Evolutionary conservation across 2,888 invertebrate genomes (phyloP).

Genomic region (Lamellibrachia columna): DNA sequence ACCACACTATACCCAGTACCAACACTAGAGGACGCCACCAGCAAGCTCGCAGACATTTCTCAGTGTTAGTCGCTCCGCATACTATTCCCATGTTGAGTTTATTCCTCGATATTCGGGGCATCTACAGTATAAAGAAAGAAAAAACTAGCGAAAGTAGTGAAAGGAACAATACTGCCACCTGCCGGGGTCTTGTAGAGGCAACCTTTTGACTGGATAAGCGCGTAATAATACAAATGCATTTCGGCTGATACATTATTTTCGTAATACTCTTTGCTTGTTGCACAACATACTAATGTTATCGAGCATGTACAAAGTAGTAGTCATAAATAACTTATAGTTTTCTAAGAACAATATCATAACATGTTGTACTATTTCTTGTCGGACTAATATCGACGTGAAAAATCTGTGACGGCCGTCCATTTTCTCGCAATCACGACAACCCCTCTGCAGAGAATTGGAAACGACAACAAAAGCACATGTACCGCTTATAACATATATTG

Average conservation of each 20-base stretch:
- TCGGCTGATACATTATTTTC: not conserved
- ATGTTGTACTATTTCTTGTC: not conserved
- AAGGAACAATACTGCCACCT: not conserved
- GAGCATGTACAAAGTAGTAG: not conserved
- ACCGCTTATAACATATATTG: not conserved
- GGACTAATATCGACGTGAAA: not conserved
- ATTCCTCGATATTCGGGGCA: too few species aligned
- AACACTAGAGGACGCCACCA: too few species aligned
- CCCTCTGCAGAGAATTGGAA: conserved; percentile 16
- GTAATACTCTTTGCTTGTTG: not conserved
- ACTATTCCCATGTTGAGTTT: too few species aligned
- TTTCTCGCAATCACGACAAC: not conserved
- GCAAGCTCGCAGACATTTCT: too few species aligned
- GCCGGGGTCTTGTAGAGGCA: not conserved
- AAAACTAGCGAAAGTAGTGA: not conserved
- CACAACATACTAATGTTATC: not conserved
- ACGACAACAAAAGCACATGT: conserved; percentile 16
- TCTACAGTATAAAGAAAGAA: too few species aligned
- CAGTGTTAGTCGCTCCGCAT: too few species aligned
- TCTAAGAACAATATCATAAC: not conserved
- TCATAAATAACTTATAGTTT: not conserved
- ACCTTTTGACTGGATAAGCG: not conserved
- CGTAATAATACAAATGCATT: not conserved
- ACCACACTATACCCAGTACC: too few species aligned
- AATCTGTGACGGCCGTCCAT: not conserved